These are phyloP conservation scores for Cynopterus sphinx DNA, from an alignment of 2,797 vertebrate genomes.

Conservation along the genomic window DNA sequence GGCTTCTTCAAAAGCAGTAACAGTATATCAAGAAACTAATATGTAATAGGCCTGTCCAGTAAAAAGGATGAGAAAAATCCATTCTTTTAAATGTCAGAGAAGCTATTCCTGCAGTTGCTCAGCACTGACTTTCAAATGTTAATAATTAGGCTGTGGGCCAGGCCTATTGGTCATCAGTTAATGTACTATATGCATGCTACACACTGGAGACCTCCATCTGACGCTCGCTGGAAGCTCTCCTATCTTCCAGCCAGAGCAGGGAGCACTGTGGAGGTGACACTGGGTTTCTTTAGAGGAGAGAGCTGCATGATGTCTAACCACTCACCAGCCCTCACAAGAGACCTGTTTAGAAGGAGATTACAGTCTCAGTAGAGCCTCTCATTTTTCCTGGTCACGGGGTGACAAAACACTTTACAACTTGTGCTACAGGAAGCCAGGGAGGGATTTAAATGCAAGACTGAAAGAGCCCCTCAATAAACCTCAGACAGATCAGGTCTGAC, in stretches of 20 bases:
- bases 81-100: conserved; percentile 77
- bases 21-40: conserved; percentile 61
- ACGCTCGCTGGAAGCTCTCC: background rate
- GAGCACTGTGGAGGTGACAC: conserved; percentile 60
- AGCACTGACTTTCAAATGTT: conserved; percentile 63
- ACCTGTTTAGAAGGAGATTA: conserved; percentile 82
- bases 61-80: conserved; percentile 66
- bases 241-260: conserved; percentile 42
- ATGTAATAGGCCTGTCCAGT: conserved; percentile 54
- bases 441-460: conserved; percentile 76
- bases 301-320: conserved; percentile 78
- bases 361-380: conserved; percentile 80
- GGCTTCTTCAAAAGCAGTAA: conserved; percentile 44
- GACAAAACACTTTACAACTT: conserved; percentile 76
- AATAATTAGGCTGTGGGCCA: conserved; percentile 56
- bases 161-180: conserved; percentile 34
- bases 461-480: conserved; percentile 73
- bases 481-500: conserved; percentile 66
- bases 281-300: conserved; percentile 59
- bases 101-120: conserved; percentile 59
- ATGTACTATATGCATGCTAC: background rate
- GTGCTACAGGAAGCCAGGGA: conserved; percentile 48
- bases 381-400: conserved; percentile 80
- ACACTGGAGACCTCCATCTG: background rate
- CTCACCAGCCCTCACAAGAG: conserved; percentile 72